These are phyloP conservation scores for Beris morrisii DNA, from an alignment of 2,888 invertebrate genomes.

Conservation along the genomic window DNA sequence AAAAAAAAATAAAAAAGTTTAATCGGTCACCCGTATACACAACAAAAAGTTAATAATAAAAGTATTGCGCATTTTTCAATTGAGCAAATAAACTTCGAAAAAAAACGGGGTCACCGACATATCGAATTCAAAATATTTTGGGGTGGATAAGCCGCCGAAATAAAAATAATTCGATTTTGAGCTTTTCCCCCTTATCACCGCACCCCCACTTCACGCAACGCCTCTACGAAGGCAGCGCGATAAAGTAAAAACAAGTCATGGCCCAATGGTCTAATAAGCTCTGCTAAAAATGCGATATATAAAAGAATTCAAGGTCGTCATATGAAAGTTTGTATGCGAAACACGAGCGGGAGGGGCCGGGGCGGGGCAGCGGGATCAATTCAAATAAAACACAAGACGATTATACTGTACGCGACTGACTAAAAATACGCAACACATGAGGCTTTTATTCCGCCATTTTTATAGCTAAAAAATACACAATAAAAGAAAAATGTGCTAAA, in stretches of 20 bases:
- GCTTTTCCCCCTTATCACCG: no score
- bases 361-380: not conserved
- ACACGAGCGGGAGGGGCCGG: not conserved
- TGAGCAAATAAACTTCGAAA: conserved; percentile 2
- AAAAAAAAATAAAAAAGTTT: no score
- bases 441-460: no score
- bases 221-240: not conserved
- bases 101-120: conserved; percentile 22
- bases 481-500: no score
- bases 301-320: conserved; percentile 15
- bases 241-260: conserved; percentile 25
- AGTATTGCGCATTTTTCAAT: conserved; percentile 7
- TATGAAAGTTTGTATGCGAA: conserved; percentile 13
- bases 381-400: not conserved
- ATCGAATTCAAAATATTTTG: conserved; percentile 14
- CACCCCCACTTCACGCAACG: no score
- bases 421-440: no score
- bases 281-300: conserved; percentile 5
- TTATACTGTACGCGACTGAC: no score
- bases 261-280: conserved; percentile 28
- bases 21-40: not conserved
- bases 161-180: not conserved
- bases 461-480: no score
- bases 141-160: not conserved
- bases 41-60: conserved; percentile 1